Base-by-base conservation (phyloP, 2,113 vertebrate genomes). In the Pithys albifrons region DNA sequence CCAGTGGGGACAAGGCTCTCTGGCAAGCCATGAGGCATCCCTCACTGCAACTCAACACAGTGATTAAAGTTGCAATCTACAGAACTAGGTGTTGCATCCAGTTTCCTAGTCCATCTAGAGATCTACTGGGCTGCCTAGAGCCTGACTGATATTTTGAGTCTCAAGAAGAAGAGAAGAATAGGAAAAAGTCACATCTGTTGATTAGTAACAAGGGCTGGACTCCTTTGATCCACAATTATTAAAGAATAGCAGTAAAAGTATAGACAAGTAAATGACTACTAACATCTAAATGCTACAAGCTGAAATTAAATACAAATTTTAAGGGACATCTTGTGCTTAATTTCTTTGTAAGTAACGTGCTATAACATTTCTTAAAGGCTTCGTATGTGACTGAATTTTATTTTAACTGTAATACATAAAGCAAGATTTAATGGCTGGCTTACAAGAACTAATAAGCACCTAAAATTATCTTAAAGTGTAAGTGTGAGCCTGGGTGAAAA, bases 381-480 rank as follows among this genome's bases (percentile, higher is more conserved):
- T 92, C 79, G 11, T 67, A 45, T 41, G 31, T 62, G 39, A 58
- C 61, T 52, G 73, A 49, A 73, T 93, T 93, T 94, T 91, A 88
- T 91, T 96, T 83, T 87, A 89, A 71, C 43, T 64, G 65, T 49
- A 93, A 71, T 37, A 61, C 23, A 22, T 79, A 78, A 58, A 37
- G 39, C 33, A 77, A 91, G 55, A 95, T 91, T 95, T 92, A 95
- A 77, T 92, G 58, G 19, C 29, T 64, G 57, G 55, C 61, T 96
- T 93, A 79, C 71, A 93, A 79, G 84, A 88, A 72, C 74, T 92
- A 97, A 91, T 89, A 94, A 94, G 90, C 51, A 80, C 39, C 66
- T 81, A 84, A 93, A 97, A 66, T 65, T 92, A 89, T 90, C 86
- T 76, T 88, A 70, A 92, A 95, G 93, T 66, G 69, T 93, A 88